phyloP scores from a whole-genome alignment of 2,113 vertebrate species.

The Danionella cerebrum region DNA sequence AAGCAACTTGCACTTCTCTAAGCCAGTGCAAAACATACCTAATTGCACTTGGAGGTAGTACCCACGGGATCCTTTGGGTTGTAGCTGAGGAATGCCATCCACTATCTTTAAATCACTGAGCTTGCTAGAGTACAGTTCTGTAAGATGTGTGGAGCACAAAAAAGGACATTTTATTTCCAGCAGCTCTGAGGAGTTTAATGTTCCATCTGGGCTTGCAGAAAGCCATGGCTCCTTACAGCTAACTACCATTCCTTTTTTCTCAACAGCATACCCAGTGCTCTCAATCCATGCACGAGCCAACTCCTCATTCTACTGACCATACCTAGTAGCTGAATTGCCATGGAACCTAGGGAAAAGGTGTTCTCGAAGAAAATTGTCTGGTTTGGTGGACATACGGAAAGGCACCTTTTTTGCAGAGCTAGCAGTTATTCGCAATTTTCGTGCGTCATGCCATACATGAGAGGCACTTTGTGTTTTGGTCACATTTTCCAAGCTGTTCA shows the following conservation, averaged over 20 bases:
- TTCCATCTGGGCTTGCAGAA: slow-evolving; percentile 5
- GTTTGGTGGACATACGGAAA: neutral
- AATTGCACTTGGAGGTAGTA: slow-evolving; percentile 15
- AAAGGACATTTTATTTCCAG: neutral
- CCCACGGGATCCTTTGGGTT: neutral
- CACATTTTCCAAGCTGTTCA: neutral
- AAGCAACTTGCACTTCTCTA: neutral
- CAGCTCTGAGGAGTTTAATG: neutral
- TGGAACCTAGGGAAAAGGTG: neutral
- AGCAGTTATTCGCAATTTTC: neutral
- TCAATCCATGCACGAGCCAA: slow-evolving; percentile 2
- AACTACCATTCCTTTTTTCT: neutral
- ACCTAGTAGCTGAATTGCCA: neutral
- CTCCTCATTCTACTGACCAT: neutral
- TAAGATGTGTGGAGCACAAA: neutral
- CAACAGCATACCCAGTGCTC: neutral
- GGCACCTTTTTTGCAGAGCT: neutral
- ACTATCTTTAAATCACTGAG: neutral
- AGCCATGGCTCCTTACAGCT: neutral
- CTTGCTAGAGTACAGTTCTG: neutral
- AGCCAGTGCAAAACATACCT: slow-evolving; percentile 4
- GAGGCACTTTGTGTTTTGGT: slow-evolving; percentile 11
- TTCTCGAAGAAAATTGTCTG: neutral
- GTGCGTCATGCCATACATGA: neutral
- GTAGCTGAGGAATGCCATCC: neutral